phyloP scores from a whole-genome alignment of 2,888 invertebrate species.

The Cremastobaeus sp. region DNA sequence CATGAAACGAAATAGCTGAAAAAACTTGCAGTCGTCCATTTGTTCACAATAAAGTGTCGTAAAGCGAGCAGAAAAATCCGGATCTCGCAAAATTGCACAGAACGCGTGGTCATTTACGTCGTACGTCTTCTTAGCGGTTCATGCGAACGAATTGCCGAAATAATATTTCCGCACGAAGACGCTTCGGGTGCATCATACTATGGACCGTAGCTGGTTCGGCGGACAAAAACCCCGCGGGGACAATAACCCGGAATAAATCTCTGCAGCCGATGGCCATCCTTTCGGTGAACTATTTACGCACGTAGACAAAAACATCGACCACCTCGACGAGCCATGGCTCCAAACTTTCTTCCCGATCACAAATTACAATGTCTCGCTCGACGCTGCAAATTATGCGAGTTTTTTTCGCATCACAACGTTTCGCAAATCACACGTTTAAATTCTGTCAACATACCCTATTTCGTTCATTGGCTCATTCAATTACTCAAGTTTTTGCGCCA shows the following conservation, averaged over 20 bases:
- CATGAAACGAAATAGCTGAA: background rate
- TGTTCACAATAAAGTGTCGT: too few relatives aligned
- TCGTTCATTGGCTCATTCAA: background rate
- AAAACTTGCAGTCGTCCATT: too few relatives aligned
- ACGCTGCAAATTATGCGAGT: conserved; percentile 2
- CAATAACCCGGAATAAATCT: conserved; percentile 47
- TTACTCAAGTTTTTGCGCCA: background rate
- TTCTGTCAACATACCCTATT: background rate
- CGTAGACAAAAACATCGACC: conserved; percentile 37
- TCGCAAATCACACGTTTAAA: conserved; percentile 4
- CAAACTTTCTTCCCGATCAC: conserved; percentile 28
- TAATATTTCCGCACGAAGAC: conserved; percentile 15
- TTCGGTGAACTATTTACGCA: conserved; percentile 41
- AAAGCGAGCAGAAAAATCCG: too few relatives aligned
- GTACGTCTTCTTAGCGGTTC: background rate
- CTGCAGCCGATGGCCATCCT: conserved; percentile 35
- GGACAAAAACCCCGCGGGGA: conserved; percentile 34
- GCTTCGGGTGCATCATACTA: conserved; percentile 17
- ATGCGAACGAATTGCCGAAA: conserved; percentile 5
- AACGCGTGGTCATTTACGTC: background rate
- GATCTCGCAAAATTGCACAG: background rate
- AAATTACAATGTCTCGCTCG: conserved; percentile 25
- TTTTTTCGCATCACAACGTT: conserved; percentile 3
- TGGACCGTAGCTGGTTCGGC: conserved; percentile 4
- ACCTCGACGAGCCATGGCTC: conserved; percentile 12